phyloP scores from a whole-genome alignment of 2,797 vertebrate species.

The Enoplosus armatus region DNA sequence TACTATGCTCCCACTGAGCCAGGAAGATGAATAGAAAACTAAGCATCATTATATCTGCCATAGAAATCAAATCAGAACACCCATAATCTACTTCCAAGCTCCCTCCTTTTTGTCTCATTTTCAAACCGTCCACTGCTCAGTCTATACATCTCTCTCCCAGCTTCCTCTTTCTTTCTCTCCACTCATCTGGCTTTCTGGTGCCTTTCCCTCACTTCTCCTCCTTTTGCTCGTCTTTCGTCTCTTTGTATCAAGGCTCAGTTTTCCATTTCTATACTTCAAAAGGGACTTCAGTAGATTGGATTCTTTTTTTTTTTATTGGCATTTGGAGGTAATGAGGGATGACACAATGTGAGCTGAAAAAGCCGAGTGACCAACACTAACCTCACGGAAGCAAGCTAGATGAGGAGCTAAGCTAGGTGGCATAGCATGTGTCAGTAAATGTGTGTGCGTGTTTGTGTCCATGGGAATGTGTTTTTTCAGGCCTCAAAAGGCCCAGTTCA shows the following conservation, averaged over 20 bases:
- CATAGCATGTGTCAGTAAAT: not conserved
- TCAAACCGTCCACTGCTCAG: conserved; percentile 29
- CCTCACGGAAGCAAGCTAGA: conserved; percentile 27
- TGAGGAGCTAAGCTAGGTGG: conserved; percentile 19
- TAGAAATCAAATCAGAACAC: conserved; percentile 84
- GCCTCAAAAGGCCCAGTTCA: conserved; percentile 36
- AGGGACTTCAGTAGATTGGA: conserved; percentile 68
- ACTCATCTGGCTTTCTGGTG: conserved; percentile 18
- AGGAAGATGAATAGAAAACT: conserved; percentile 85
- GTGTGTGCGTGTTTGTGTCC: not conserved
- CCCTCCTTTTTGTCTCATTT: conserved; percentile 62
- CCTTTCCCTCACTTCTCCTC: conserved; percentile 36
- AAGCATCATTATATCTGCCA: conserved; percentile 82
- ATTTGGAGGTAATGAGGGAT: conserved; percentile 65
- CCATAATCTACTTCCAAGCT: conserved; percentile 73
- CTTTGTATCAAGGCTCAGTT: conserved; percentile 63
- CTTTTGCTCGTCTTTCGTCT: conserved; percentile 54
- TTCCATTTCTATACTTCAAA: conserved; percentile 74
- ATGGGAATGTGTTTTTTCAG: not conserved
- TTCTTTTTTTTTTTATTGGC: conserved; percentile 73
- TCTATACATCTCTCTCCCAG: conserved; percentile 29
- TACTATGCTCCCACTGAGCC: conserved; percentile 72
- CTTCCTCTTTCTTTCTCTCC: conserved; percentile 18
- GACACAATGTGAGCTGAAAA: conserved; percentile 36
- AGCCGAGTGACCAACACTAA: conserved; percentile 43